Evolutionary conservation across 2,113 vertebrate genomes (phyloP), one percentile per base, ranked within the genome.

Genomic region (Leptosomus discolor): DNA sequence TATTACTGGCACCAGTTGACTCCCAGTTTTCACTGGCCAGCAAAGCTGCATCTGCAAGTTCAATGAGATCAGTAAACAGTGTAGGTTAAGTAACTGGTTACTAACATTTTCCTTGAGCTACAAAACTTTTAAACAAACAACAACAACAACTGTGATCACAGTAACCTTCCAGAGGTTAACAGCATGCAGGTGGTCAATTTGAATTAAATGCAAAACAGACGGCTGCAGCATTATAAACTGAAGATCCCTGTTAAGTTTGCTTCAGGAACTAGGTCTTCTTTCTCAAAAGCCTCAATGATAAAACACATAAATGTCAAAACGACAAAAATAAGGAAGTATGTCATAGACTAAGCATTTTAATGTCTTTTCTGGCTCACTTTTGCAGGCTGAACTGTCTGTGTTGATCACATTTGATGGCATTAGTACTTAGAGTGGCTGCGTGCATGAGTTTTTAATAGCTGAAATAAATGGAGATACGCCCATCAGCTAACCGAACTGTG

Each of bases 321-420:
- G 95, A 98, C 97, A 98, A 97, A 98, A 98, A 98, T 97, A 97
- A 98, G 98, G 98, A 98, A 98, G 96, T 97, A 86, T 97, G 95
- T 98, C 97, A 98, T 94, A 97, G 97, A 96, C 97, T 97, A 98
- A 98, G 97, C 95, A 98, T 98, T 96, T 98, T 98, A 98, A 98
- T 98, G 98, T 97, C 90, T 91, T 98, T 97, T 94, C 97, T 98
- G 98, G 98, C 98, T 97, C 97, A 94, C 77, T 94, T 86, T 93
- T 64, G 80, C 85, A 68, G 93, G 91, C 94, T 97, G 88, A 96
- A 94, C 92, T 96, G 95, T 93, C 92, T 98, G 89, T 69, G 92
- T 85, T 94, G 97, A 95, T 96, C 96, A 88, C 92, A 96, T 97
- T 97, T 98, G 96, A 98, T 98, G 97, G 96, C 94, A 95, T 81